Evolutionary conservation across 2,797 vertebrate genomes (phyloP), one percentile per base, ranked within the genome.

Genomic region (Siniperca obscura): DNA sequence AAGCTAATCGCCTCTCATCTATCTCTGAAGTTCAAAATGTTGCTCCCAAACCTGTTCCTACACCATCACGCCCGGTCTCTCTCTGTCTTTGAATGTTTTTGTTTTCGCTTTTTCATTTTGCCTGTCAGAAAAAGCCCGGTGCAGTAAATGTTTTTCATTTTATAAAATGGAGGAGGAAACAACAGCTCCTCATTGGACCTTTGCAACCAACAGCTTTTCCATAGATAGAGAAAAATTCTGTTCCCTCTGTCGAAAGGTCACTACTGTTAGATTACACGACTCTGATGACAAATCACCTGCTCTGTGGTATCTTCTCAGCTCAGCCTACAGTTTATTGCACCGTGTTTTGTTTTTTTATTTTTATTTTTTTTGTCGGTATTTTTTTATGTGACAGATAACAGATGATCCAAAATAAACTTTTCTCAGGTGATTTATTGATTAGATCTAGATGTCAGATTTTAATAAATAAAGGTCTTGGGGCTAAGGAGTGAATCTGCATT

Each of bases 221-320:
- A 60, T n/a, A 38, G 64, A 77, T 62, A n/a, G 77, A 78, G 69
- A 81, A 69, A 84, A 76, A 86, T 68, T 30, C 25, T 46, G 78
- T 83, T 76, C 40, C 60, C 68, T 79, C 56, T 60, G 80, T 83
- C 0, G 62, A 91, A 92, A 93, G 92, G 92, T 91, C 90, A 86
- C 27, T 16, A 2, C 25, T 71, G 87, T 76, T 81, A 66, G 86
- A 90, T 89, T 88, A 87, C 78, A 59, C 4, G 6, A 62, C 78
- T 60, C 73, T 48, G 61, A 85, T 92, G 91, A 93, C 81, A 84
- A 90, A 93, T 92, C 89, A 80, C 86, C 86, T 70, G 76, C 82
- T 70, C 68, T 19, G 38, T 40, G 0, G 16, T 85, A 76, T 92
- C 90, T 83, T 66, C 83, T 89, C 65, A 38, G 73, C 75, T 87